Evolutionary conservation across 2,113 vertebrate species (phyloP), one percentile per base, ranked within the genome.

Genomic region (Trichomycterus rosablanca): DNA sequence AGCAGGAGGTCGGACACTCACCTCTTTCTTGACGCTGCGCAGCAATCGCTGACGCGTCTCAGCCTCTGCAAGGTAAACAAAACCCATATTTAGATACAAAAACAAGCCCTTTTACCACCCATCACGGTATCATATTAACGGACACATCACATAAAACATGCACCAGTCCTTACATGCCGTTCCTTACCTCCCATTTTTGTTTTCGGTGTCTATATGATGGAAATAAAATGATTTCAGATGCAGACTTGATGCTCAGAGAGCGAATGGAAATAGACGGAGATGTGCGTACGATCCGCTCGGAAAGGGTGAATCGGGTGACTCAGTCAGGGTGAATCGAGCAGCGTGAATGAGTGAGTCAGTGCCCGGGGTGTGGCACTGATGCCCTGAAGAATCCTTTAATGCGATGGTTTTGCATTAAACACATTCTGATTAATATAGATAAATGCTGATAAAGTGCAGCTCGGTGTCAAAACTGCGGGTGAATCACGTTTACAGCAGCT

Each of bases 21-120:
- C 93, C 92, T 97, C 93, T 82, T 97, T 94, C 84, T 95, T 95
- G 59, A 93, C 92, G 58, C 87, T 92, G 82, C 91, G 90, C 83
- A 94, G 88, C 81, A 95, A 78, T 73, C 87, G 88, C 89, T 97
- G 93, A 35, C 92, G 88, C 75, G 89, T 94, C 85, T 94, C 93
- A 54, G 86, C 86, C 72, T 93, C 92, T 93, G 86, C 77, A 76
- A 79, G 51, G 16, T 24, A 63, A 79, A 68, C 80, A 80, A 71
- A 87, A 82, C 59, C 40, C 34, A 32, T 14, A 65, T 72, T 59
- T 71, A 26, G 55, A 43, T 45, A 43, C 26, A n/a, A 63, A 70
- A 79, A 63, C 51, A 61, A 63, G 16, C 1, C 10, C 35, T 15
- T 22, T 18, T 16, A 18, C 8, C 34, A 0, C n/a, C n/a, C n/a